A percentile compares a stretch with the other conserved stretches of the same genome.
Conservation (phyloP, 2,113 vertebrate genomes). For the Ophthalmolycus amberensis region DNA sequence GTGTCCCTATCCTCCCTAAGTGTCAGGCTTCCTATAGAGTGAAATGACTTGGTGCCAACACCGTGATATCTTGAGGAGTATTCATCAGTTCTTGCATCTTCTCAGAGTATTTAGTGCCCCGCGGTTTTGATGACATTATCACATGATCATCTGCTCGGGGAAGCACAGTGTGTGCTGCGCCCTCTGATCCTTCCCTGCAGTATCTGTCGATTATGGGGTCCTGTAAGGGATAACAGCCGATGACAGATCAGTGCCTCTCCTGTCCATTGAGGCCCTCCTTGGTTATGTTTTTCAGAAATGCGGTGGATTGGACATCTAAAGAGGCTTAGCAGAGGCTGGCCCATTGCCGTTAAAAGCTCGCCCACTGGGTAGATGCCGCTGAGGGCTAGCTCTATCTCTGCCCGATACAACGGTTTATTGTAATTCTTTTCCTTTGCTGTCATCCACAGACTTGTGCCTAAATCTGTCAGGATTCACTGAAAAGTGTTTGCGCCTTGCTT, state of each 20-base stretch:
- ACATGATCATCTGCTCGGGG: constrained; percentile 57
- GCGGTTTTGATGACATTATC: constrained; percentile 57
- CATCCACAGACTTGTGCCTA: neutral
- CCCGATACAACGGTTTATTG: constrained; percentile 29
- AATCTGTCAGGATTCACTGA: neutral
- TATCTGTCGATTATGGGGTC: constrained; percentile 58
- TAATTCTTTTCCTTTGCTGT: constrained; percentile 1
- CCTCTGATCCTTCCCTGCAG: constrained; percentile 54
- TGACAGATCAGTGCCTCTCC: constrained; percentile 54
- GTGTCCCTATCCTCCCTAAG: neutral
- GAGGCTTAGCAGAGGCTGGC: constrained; percentile 80
- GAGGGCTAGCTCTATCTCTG: constrained; percentile 26
- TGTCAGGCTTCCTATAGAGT: neutral
- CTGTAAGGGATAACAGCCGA: constrained; percentile 58
- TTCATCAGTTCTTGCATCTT: constrained; percentile 39
- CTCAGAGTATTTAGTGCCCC: constrained; percentile 30
- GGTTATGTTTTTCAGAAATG: constrained; percentile 66
- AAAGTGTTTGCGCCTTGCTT: neutral
- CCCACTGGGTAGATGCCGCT: constrained; percentile 44
- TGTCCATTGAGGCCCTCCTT: constrained; percentile 62
- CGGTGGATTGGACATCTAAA: constrained; percentile 74
- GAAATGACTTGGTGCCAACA: constrained; percentile 1
- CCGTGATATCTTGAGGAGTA: constrained; percentile 47
- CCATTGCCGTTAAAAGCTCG: constrained; percentile 65
- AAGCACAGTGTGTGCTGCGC: constrained; percentile 47